Base-by-base conservation (phyloP, 2,888 invertebrate species). In the Protodeltote pygarga region DNA sequence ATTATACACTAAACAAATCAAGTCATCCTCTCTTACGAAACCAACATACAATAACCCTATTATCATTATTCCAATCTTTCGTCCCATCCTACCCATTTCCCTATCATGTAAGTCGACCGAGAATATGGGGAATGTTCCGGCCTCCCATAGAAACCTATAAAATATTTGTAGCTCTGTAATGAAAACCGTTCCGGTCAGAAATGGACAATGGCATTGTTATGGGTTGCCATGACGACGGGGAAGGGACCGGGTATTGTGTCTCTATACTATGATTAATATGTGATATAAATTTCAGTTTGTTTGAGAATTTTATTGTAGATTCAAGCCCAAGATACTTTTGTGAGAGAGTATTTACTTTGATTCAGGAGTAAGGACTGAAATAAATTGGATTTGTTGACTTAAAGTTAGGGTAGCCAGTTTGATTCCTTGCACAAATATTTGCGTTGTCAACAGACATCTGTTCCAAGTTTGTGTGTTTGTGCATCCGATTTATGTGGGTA, bases 91-190 rank as follows among this genome's bases (percentile, higher is more conserved):
- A 49, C 37, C 10, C 25, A 19, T 9, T 13, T 25, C 46, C 49
- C 41, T 25, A 61, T 61, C 62, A 49, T 16, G 24, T 46, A 34
- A 40, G 31, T 40, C 13, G 28, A 24, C 15, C 63, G 65, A 17
- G 31, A 41, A 29, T 46, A 51, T 57, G 65, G 47, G 50, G 53
- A 67, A 71, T 64, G 29, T 64, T 58, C 61, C 57, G 31, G 20
- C 28, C 35, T 31, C 59, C 6, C 5, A 19, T 13, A 4, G 37
- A 21, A 24, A 55, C 37, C 44, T 44, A 58, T 64, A 64, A 64
- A 67, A 67, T 71, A 67, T 67, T 71, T 67, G 64, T 51, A 33
- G 35, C 27, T 15, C 27, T 24, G 17, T 57, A 58, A 63, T 57
- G 64, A 63, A 41, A 58, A 44, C 24, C 35, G 28, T 53, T 65